These are phyloP conservation scores for Caenorhabditis japonica DNA, from an alignment of 2,888 invertebrate species.

Conservation along the genomic window DNA sequence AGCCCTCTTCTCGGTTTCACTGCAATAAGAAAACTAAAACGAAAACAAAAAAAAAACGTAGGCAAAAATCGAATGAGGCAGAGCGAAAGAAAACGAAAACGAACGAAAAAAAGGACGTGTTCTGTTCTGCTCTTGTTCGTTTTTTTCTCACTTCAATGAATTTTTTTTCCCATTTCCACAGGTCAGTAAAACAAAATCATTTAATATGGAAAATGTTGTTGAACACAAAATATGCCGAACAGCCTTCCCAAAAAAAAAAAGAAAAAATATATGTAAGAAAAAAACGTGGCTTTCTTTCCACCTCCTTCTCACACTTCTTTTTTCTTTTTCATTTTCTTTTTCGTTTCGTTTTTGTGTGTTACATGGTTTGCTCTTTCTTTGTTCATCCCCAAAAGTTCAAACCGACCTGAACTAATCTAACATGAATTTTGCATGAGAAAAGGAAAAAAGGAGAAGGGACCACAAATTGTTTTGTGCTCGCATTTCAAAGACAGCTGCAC, in stretches of 20 bases:
- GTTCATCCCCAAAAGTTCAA: too few relatives aligned
- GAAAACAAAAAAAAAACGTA: constrained; percentile 32
- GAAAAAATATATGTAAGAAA: too few relatives aligned
- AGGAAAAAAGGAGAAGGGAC: background rate
- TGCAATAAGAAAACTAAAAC: constrained; percentile 43
- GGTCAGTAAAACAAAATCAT: constrained; percentile 25
- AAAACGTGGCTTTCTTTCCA: too few relatives aligned
- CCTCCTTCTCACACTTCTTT: too few relatives aligned
- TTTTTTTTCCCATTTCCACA: constrained; percentile 21
- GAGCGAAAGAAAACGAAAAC: constrained; percentile 3
- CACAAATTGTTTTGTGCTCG: background rate
- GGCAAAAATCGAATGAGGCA: constrained; percentile 10
- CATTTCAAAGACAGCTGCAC: constrained; percentile 13
- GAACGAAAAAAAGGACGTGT: constrained; percentile 27
- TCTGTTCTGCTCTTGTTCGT: constrained; percentile 28
- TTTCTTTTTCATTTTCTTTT: too few relatives aligned
- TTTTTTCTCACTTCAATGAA: constrained; percentile 40
- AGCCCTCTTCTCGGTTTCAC: constrained; percentile 22
- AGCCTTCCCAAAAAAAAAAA: too few relatives aligned
- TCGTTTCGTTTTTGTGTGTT: too few relatives aligned
- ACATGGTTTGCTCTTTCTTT: too few relatives aligned
- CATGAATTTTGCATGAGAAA: constrained; percentile 7
- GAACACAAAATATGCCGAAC: background rate
- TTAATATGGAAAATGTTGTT: constrained; percentile 22
- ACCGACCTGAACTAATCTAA: background rate